Evolutionary conservation across 2,113 vertebrate genomes (phyloP), one percentile per base, ranked within the genome.

Genomic region (Hypocryptadius cinnamomeus): DNA sequence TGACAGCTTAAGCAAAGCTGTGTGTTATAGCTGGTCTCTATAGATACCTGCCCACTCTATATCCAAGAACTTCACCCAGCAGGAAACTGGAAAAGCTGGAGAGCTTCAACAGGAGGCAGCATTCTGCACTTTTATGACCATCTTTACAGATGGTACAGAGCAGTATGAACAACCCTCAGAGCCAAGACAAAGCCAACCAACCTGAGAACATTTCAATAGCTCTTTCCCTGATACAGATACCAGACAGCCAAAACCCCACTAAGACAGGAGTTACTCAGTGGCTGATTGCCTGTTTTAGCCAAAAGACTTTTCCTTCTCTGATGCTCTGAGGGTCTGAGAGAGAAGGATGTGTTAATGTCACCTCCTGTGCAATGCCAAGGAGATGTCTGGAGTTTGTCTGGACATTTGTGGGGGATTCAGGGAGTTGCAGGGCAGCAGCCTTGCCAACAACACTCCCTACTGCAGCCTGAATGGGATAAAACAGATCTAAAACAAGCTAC

Each of bases 31-130:
- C 54, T 74, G 40, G 39, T 37, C 31, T 53, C 13, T 20, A 5
- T 0, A 77, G 53, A 60, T 17, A 65, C 6, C 16, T 53, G 42
- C 31, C 37, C 31, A 37, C 24, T 42, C 19, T 25, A 0, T 2
- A 16, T 7, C 30, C 28, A 70, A 54, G 35, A 71, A 14, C 31
- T 44, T 10, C 25, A 44, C 15, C 27, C 31, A 39, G 44, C 25
- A 64, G 31, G 14, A 20, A 69, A 44, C 1, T 65, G 31, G n/a
- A 45, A 80, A 70, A 63, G 19, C 28, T 18, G 25, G 2, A 54
- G 59, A 59, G 40, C 44, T 63, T 48, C 35, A 45, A 7, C 23
- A 31, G 28, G 39, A 3, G 17, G 30, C 20, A n/a, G 30, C 8
- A 4, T 12, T 69, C 17, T 50, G 56, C 23, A 87, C n/a, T 21